These are phyloP conservation scores for Diorhabda sublineata DNA, from an alignment of 1,140 invertebrate genomes.

Conservation along the genomic window DNA sequence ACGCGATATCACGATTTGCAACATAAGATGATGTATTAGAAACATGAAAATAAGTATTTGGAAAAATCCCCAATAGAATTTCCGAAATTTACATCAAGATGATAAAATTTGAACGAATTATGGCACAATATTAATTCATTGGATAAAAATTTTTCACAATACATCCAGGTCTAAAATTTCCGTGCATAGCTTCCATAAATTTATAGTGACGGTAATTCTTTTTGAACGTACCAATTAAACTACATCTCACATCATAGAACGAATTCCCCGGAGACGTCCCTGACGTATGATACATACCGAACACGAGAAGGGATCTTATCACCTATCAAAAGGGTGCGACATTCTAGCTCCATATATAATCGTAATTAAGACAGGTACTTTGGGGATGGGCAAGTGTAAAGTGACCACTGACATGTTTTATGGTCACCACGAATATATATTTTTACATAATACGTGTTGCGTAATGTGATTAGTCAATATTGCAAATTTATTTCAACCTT, in stretches of 20 bases:
- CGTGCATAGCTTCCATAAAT: not conserved
- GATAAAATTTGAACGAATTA: no score
- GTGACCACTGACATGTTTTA: not conserved
- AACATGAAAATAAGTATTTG: no score
- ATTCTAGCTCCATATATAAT: slow-evolving; percentile 1
- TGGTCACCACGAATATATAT: slow-evolving; percentile 1
- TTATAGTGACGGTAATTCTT: not conserved
- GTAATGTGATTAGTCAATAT: no score
- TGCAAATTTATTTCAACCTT: no score
- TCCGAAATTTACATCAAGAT: no score
- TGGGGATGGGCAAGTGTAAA: not conserved
- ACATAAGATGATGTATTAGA: no score
- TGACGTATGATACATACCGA: not conserved
- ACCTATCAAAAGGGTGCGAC: slow-evolving; percentile 1
- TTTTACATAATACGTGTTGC: no score
- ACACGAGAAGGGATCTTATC: slow-evolving; percentile 1
- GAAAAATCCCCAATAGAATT: no score
- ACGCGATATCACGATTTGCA: no score
- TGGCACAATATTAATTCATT: not conserved
- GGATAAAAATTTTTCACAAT: no score
- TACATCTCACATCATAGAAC: slow-evolving; percentile 2
- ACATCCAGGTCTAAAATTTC: not conserved
- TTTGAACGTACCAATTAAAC: not conserved
- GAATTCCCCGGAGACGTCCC: not conserved
- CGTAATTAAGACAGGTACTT: not conserved